Conservation (phyloP, 2,797 vertebrate genomes). For the Anguilla pacifica region DNA sequence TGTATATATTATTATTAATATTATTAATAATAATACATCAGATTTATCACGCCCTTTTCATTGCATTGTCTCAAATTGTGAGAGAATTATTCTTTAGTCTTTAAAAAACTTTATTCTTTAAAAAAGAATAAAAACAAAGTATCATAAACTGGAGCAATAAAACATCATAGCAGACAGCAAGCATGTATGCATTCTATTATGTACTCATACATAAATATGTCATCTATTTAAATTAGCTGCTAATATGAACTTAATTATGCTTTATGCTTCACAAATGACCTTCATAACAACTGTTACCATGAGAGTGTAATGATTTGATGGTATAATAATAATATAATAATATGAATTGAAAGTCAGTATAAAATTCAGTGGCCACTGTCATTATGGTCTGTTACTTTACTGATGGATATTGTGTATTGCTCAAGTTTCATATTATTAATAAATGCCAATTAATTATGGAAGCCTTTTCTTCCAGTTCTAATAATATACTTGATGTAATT, state of each 20-base stretch:
- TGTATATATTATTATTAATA: background rate
- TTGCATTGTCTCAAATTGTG: too few species aligned
- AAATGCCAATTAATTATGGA: background rate
- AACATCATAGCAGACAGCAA: background rate
- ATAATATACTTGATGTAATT: background rate
- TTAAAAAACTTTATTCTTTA: too few species aligned
- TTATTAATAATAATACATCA: too few species aligned
- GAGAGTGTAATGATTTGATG: background rate
- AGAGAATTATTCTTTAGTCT: too few species aligned
- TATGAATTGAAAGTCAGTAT: background rate
- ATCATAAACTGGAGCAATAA: too few species aligned
- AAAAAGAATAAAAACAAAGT: too few species aligned
- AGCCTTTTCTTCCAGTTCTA: background rate
- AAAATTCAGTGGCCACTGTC: background rate
- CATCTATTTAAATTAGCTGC: background rate
- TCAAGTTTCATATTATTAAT: background rate
- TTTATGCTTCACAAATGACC: background rate
- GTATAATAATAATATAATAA: background rate
- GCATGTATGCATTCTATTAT: background rate
- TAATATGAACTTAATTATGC: background rate
- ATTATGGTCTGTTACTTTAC: too few species aligned
- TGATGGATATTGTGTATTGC: background rate
- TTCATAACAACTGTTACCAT: background rate
- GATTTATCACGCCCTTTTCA: too few species aligned
- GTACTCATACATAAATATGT: background rate